These are phyloP conservation scores for Crocuta crocuta DNA, from an alignment of 2,113 vertebrate species.

Conservation along the genomic window DNA sequence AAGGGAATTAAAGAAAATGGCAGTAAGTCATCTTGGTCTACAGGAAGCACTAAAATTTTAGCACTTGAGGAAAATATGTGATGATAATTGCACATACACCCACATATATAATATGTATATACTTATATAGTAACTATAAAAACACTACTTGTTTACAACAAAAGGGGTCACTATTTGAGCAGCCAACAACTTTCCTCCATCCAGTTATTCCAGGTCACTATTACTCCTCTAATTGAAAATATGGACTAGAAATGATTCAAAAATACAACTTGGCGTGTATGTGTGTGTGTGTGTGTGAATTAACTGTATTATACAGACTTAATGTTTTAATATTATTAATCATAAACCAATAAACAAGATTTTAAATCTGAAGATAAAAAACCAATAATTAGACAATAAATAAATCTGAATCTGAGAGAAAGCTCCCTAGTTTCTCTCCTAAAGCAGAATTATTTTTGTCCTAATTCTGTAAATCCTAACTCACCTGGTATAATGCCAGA, in stretches of 20 bases:
- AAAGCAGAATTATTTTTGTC: conserved; percentile 24
- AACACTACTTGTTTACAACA: not conserved
- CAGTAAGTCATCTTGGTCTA: not conserved
- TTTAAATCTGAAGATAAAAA: not conserved
- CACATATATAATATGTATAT: not conserved
- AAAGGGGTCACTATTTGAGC: not conserved
- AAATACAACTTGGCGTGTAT: not conserved
- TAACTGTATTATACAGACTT: not conserved
- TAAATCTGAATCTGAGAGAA: not conserved
- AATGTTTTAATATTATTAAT: not conserved
- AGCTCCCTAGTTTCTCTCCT: not conserved
- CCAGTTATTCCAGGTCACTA: not conserved
- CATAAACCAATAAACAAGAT: not conserved
- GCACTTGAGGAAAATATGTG: not conserved
- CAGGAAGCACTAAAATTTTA: not conserved
- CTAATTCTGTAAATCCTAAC: not conserved
- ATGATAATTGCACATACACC: not conserved
- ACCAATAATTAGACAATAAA: not conserved
- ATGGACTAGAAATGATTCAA: not conserved
- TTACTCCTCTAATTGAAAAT: not conserved
- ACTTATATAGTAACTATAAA: not conserved
- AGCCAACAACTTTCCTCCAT: not conserved
- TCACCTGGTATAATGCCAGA: not conserved
- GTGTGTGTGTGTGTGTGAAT: not conserved
- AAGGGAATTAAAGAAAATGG: not conserved